Conservation (phyloP, 2,113 vertebrate genomes). For the Alectura lathami region DNA sequence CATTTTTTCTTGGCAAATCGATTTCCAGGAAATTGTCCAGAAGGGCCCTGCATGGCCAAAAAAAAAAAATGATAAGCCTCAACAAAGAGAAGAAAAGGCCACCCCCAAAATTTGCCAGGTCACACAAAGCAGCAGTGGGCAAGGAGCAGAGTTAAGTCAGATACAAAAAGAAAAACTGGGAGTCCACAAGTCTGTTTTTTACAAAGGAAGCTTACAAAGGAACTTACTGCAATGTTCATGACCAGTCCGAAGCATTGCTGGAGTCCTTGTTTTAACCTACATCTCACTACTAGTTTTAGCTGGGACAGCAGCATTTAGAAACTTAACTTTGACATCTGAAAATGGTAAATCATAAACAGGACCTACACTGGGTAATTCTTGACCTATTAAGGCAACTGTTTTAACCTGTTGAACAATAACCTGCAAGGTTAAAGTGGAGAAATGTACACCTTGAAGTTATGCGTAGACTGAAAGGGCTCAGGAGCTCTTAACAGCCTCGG, state of each 20-base stretch:
- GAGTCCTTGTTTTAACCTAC: neutral
- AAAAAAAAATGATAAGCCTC: neutral
- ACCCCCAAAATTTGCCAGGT: neutral
- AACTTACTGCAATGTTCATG: neutral
- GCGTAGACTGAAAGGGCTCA: neutral
- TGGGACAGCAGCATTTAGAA: neutral
- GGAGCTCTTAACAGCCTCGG: neutral
- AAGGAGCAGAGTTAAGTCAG: neutral
- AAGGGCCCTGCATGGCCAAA: neutral
- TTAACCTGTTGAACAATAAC: neutral
- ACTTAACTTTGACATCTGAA: neutral
- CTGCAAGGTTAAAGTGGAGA: neutral
- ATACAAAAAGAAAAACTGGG: neutral
- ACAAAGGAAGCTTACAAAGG: neutral
- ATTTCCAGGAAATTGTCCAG: neutral
- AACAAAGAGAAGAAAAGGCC: neutral
- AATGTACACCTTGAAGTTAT: neutral
- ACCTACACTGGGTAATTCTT: neutral
- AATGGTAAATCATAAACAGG: neutral
- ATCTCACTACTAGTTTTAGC: neutral
- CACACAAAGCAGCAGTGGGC: neutral
- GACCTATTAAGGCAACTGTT: neutral
- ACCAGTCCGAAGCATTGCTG: neutral
- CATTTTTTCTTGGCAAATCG: neutral
- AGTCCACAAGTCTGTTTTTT: neutral